phyloP scores from a whole-genome alignment of 2,113 vertebrate species.

The Pelobates fuscus region DNA sequence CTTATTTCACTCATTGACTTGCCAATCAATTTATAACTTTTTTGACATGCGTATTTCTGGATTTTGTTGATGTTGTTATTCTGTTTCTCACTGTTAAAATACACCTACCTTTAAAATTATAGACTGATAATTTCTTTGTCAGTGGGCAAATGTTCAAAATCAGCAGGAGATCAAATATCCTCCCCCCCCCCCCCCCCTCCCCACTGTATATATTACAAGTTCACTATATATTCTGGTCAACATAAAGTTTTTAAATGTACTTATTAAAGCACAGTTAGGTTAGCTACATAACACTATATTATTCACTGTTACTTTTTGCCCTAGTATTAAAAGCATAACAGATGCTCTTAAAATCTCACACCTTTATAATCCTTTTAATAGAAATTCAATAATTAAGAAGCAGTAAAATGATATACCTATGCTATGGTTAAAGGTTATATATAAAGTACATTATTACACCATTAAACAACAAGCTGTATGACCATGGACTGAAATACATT shows the following conservation, averaged over 20 bases:
- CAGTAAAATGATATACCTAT: slow-evolving; percentile 41
- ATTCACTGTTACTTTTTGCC: slow-evolving; percentile 3
- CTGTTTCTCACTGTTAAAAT: too few species aligned
- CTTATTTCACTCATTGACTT: too few species aligned
- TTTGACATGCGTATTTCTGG: too few species aligned
- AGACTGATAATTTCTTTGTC: too few species aligned
- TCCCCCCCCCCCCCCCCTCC: too few species aligned
- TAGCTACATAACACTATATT: not conserved
- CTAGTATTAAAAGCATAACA: slow-evolving; percentile 73
- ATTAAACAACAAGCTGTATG: slow-evolving; percentile 42
- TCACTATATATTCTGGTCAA: not conserved
- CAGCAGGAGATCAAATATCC: too few species aligned
- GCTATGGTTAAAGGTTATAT: slow-evolving; percentile 38
- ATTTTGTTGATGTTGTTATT: too few species aligned
- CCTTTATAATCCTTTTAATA: slow-evolving; percentile 33
- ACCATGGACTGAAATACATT: slow-evolving; percentile 2
- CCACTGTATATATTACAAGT: too few species aligned
- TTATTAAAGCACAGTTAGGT: too few species aligned
- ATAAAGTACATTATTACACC: slow-evolving; percentile 42
- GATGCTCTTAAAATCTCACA: slow-evolving; percentile 61
- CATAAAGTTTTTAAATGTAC: slow-evolving; percentile 2
- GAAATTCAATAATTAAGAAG: slow-evolving; percentile 48
- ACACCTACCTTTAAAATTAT: too few species aligned
- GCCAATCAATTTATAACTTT: too few species aligned
- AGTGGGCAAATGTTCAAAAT: too few species aligned